A percentile compares a stretch with the other conserved stretches of the same genome.
Conservation (phyloP, 2,797 vertebrate species). For the Tenualosa ilisha region DNA sequence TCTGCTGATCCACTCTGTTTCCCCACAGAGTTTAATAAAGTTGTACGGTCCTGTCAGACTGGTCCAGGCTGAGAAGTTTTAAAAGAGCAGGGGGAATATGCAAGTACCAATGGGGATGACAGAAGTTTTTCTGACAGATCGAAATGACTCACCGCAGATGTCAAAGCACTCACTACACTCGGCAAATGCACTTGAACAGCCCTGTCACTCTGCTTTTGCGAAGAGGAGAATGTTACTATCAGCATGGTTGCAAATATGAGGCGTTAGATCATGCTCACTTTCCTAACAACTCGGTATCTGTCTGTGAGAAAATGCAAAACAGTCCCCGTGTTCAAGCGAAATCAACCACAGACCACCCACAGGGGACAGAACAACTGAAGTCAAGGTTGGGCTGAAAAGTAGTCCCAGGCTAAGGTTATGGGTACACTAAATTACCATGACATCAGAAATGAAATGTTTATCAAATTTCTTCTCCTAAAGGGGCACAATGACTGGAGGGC, state of each 20-base stretch:
- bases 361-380: conserved; percentile 37
- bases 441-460: neutral
- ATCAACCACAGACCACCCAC: conserved; percentile 54
- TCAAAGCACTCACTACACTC: neutral
- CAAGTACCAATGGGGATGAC: neutral
- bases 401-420: neutral
- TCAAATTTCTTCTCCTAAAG: neutral
- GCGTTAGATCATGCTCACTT: neutral
- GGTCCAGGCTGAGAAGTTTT: neutral
- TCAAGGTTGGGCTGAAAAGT: neutral
- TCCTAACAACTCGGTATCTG: conserved; percentile 39
- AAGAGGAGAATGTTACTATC: neutral
- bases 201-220: neutral
- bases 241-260: neutral
- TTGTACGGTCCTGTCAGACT: conserved; percentile 11
- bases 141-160: neutral
- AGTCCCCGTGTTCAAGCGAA: conserved; percentile 47
- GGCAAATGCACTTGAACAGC: neutral
- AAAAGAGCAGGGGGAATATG: neutral
- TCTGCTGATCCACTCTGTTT: conserved; percentile 1
- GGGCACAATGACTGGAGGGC: neutral
- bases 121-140: neutral
- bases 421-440: neutral
- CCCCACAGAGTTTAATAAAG: conserved; percentile 25
- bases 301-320: conserved; percentile 66